Percentiles rank a stretch among this genome's conserved stretches.
Evolutionary conservation across 2,888 invertebrate genomes (phyloP).

Genomic region (Formica aserva): DNA sequence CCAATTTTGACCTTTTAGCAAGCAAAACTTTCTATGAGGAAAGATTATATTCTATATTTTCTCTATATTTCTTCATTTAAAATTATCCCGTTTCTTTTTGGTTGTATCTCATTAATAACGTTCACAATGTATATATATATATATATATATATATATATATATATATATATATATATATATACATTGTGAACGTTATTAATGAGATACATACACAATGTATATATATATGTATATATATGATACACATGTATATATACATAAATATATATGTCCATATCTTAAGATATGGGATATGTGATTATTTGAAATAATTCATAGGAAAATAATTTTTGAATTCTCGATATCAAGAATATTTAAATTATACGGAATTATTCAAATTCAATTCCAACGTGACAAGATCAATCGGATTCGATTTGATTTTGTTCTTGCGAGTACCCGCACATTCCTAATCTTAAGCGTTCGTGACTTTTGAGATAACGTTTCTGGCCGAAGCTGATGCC

Average conservation of each 20-base stretch:
- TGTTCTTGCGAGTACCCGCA: conserved; percentile 11
- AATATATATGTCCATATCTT: not conserved
- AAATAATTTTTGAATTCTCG: not conserved
- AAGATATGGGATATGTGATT: not conserved
- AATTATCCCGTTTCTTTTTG: too few relatives aligned
- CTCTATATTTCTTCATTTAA: not conserved
- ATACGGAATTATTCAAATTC: not conserved
- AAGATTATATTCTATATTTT: not conserved
- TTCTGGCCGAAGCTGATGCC: conserved; percentile 86
- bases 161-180: too few relatives aligned
- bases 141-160: too few relatives aligned
- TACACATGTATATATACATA: not conserved
- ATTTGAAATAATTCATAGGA: not conserved
- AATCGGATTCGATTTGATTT: not conserved
- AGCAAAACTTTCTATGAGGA: not conserved
- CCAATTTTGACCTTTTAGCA: not conserved
- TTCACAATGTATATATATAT: too few relatives aligned
- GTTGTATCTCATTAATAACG: too few relatives aligned
- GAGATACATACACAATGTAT: too few relatives aligned
- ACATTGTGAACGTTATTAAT: not conserved
- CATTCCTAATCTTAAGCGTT: conserved; percentile 20
- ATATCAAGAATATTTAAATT: conserved; percentile 14
- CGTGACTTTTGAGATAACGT: conserved; percentile 87
- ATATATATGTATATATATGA: too few relatives aligned
- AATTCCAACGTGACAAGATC: not conserved